Conservation (phyloP, 2,113 vertebrate genomes). For the Tachuris rubrigastra region DNA sequence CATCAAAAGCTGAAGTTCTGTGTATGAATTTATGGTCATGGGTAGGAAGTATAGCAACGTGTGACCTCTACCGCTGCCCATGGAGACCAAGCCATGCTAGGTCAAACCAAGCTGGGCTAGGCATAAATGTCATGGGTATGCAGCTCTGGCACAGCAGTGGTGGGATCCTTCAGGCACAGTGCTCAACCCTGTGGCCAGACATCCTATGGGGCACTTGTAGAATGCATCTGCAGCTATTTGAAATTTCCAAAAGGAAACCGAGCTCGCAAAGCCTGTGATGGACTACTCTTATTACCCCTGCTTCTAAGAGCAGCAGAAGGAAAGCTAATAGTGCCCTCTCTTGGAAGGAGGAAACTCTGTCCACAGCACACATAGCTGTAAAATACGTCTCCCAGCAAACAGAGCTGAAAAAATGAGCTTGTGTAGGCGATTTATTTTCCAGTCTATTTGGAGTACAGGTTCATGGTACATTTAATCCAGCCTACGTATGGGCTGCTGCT, state of each 20-base stretch:
- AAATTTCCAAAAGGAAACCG: background rate
- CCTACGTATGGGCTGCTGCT: background rate
- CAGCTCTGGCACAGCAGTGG: background rate
- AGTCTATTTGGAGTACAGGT: background rate
- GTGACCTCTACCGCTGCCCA: rapidly evolving
- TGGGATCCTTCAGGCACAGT: background rate
- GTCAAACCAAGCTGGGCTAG: background rate
- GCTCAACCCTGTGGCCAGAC: background rate
- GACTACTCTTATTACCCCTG: background rate
- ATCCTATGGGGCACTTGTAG: rapidly evolving
- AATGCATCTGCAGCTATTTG: background rate
- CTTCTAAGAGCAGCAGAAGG: background rate
- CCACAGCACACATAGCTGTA: background rate
- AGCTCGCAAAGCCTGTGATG: background rate
- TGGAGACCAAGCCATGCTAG: background rate
- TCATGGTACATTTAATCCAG: conserved; percentile 12
- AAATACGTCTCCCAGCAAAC: background rate
- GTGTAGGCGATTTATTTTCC: background rate
- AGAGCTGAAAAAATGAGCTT: background rate
- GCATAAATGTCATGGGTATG: no score
- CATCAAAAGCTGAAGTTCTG: background rate
- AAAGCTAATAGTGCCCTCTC: conserved; percentile 39
- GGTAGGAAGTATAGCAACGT: background rate
- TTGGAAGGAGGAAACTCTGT: background rate
- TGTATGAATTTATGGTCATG: background rate